Conservation (phyloP, 2,113 vertebrate genomes). For the Poeciliopsis turrubarensis region DNA sequence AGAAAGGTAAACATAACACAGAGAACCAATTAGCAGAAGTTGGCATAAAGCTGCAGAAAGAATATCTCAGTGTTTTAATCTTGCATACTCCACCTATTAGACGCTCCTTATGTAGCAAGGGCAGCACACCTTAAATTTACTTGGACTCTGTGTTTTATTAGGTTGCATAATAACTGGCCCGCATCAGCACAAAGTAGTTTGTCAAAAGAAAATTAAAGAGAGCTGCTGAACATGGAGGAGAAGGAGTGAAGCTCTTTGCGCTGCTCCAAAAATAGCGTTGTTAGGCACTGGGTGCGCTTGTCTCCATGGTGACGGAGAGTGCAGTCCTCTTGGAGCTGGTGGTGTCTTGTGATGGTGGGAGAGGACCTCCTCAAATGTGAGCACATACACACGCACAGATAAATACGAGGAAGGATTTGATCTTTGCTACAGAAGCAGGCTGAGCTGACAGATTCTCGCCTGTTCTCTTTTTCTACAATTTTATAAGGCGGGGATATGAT, state of each 20-base stretch:
- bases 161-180: constrained; percentile 65
- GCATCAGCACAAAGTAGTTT: constrained; percentile 56
- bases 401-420: constrained; percentile 26
- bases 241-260: constrained; percentile 77
- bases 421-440: neutral
- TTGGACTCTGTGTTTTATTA: constrained; percentile 24
- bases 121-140: constrained; percentile 12
- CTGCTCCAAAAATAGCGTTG: constrained; percentile 83
- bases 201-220: constrained; percentile 70
- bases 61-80: neutral
- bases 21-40: neutral
- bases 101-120: neutral
- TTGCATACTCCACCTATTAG: neutral
- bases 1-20: neutral
- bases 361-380: constrained; percentile 63
- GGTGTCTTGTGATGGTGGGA: constrained; percentile 77
- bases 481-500: constrained; percentile 1
- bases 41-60: neutral
- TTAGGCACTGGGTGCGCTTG: constrained; percentile 81
- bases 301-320: constrained; percentile 83
- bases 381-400: constrained; percentile 15
- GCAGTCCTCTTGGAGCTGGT: constrained; percentile 74
- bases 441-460: constrained; percentile 1
- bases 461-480: constrained; percentile 33
- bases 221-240: constrained; percentile 67